Evolutionary conservation across 2,113 vertebrate genomes (phyloP), one percentile per base, ranked within the genome.

Genomic region (Oryzias woworae): DNA sequence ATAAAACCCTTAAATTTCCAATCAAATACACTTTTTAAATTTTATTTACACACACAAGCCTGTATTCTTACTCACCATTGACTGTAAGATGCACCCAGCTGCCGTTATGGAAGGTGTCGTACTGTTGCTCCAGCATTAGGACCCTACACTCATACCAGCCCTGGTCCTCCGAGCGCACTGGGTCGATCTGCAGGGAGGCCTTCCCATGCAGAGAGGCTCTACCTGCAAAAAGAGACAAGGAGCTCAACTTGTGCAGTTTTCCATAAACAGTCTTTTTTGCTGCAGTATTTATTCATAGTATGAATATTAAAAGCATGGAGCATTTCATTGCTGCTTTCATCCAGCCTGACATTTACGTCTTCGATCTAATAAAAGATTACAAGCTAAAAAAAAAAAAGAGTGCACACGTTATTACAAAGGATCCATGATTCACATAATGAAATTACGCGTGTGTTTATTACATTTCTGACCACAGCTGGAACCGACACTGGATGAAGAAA

Each of bases 81-180:
- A 98, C 95, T 16, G 97, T 98, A 86, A 99, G 96, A 76, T 98
- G 96, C 69, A 98, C 96, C 96, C 97, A 98, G 93, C 96, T 99
- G 92, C 97, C 97, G 1, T 99, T 99, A 90, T 98, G 95, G 90
- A 98, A 98, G 90, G 95, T 97, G 91, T 98, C 95, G 73, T 95
- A 97, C 88, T 99, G 96, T 85, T 98, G 95, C 86, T 99, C 97
- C 94, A 98, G 88, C 91, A 93, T 97, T 89, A 99, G 95, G 72
- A 99, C 95, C 91, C 95, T 93, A 91, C 97, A 99, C 86, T 99
- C 97, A 43, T 98, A 99, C 97, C 97, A 99, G 90, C 97, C 97
- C 91, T 99, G 97, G 92, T 98, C 97, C 82, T 98, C 96, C 0
- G 96, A 96, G 89, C 95, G 96, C 60, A 96, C 92, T 66, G 96